Evolutionary conservation across 2,113 vertebrate species (phyloP).

Genomic region (Manacus vitellinus): DNA sequence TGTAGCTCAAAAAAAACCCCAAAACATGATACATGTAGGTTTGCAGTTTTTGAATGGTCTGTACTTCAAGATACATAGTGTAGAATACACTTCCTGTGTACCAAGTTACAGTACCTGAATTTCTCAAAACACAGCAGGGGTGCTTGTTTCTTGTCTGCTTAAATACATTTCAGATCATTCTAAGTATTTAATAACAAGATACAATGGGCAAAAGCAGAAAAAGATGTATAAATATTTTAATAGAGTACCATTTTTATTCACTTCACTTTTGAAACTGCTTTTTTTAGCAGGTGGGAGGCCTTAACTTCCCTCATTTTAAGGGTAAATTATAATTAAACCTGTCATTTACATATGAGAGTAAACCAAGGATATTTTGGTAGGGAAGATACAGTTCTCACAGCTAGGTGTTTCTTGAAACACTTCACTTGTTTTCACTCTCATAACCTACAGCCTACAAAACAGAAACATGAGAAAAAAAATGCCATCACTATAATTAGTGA

Average conservation of each 20-base stretch:
- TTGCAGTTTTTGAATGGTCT: background rate
- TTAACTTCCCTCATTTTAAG: background rate
- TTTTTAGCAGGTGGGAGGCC: background rate
- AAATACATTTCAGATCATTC: background rate
- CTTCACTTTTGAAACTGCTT: background rate
- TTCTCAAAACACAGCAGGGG: background rate
- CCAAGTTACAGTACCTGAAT: background rate
- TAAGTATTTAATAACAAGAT: background rate
- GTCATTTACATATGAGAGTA: background rate
- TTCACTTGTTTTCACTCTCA: background rate
- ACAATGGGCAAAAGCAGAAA: background rate
- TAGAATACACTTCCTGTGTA: background rate
- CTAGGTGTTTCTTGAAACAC: background rate
- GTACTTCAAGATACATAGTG: background rate
- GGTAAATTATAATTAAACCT: background rate
- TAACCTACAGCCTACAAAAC: background rate
- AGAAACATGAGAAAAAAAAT: background rate
- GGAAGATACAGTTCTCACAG: constrained; percentile 21
- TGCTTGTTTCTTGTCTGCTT: background rate
- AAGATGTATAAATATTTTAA: background rate
- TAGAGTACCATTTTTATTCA: background rate
- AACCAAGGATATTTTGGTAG: background rate
- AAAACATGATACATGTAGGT: background rate
- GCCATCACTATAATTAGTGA: background rate
- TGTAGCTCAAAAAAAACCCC: background rate